These are phyloP conservation scores for Meloidogyne floridensis DNA, from an alignment of 1,140 invertebrate species.

Conservation along the genomic window DNA sequence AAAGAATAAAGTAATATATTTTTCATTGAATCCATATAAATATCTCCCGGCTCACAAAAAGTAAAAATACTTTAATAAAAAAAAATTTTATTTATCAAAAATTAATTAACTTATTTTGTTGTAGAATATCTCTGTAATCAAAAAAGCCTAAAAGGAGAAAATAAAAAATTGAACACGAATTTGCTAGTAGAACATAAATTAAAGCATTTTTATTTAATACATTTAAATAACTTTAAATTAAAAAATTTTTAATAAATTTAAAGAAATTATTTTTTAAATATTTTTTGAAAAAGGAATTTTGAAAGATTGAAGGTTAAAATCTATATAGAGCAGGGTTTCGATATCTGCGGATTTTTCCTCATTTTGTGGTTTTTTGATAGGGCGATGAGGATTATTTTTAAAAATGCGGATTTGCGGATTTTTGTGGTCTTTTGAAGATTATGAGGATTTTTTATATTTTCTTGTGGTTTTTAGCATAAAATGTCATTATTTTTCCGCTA, in stretches of 20 bases:
- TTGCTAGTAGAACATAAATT: neutral
- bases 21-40: neutral
- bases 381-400: too few species aligned
- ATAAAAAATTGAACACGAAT: neutral
- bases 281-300: too few species aligned
- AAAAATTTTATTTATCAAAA: neutral
- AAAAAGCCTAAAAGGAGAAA: neutral
- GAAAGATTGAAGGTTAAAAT: too few species aligned
- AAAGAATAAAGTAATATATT: neutral
- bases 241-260: neutral
- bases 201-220: neutral
- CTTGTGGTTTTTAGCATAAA: too few species aligned
- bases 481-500: too few species aligned
- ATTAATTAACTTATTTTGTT: neutral
- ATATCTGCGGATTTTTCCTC: too few species aligned
- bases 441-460: too few species aligned
- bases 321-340: too few species aligned
- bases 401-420: too few species aligned
- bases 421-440: too few species aligned
- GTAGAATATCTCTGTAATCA: neutral
- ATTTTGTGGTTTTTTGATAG: too few species aligned
- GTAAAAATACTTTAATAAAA: neutral
- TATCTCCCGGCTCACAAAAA: neutral
- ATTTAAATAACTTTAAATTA: conserved; percentile 4
- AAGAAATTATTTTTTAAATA: neutral